Percentiles rank a stretch among this genome's conserved stretches.
Conservation (phyloP, 2,113 vertebrate genomes). For the Aegithalos caudatus region DNA sequence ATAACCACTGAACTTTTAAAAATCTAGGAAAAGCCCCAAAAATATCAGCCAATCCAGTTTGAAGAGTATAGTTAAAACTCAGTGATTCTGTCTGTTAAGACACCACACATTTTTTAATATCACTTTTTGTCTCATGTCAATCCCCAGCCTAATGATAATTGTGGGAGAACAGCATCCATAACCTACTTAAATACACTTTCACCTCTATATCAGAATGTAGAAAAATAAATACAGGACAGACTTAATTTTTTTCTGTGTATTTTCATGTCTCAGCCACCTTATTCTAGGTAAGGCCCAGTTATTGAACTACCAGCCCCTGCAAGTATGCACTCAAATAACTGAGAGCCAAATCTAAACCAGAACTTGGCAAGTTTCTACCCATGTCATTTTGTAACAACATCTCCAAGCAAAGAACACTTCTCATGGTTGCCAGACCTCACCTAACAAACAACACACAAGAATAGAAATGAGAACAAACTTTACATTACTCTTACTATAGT, state of each 20-base stretch:
- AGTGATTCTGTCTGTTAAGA: neutral
- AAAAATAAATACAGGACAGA: neutral
- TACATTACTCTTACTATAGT: neutral
- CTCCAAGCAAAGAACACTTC: neutral
- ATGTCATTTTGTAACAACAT: neutral
- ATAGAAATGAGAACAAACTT: neutral
- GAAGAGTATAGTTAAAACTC: neutral
- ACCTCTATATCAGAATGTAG: neutral
- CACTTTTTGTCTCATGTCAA: neutral
- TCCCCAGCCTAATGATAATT: neutral
- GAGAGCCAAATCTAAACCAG: neutral
- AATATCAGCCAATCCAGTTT: neutral
- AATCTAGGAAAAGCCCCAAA: neutral
- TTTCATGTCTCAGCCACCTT: neutral
- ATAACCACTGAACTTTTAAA: neutral
- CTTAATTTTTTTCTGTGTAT: neutral
- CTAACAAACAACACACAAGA: neutral
- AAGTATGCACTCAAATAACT: neutral
- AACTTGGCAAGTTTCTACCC: neutral
- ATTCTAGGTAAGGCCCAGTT: neutral
- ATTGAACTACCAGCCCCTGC: neutral
- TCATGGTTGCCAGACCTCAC: neutral
- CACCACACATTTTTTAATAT: neutral
- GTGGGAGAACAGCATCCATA: neutral
- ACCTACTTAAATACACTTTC: neutral